Evolutionary conservation across 1,140 invertebrate species (phyloP), one percentile per base, ranked within the genome.

Genomic region (Polyergus mexicanus): DNA sequence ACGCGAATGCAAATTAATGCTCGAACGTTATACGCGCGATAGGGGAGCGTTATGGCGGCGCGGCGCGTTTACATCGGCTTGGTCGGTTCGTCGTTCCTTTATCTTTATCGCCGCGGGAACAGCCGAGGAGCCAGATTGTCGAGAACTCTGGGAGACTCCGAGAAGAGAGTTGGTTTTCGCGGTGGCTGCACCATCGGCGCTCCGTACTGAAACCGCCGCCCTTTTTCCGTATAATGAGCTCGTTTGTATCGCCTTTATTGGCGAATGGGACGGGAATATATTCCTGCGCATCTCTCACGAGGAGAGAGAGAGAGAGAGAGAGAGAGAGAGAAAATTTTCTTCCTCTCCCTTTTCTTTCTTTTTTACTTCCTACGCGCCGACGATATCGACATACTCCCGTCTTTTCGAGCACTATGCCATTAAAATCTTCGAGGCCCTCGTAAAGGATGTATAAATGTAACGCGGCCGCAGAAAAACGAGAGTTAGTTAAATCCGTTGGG

Each of bases 221-320:
- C 58, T 58, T 28, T 44, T 83, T 76, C 32, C 44, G 81, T 44
- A 88, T 88, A 88, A 88, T 84, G 71, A 88, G 72, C 87, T 81
- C 85, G 86, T 88, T 88, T 88, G 78, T 87, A 86, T 77, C 80
- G 77, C 85, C 41, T 68, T 87, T 88, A 87, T 84, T 84, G 86
- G 66, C 51, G 77, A 84, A 84, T 60, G 65, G 38, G 35, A 69
- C 35, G 28, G 44, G 63, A 51, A 28, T 72, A 72, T 81, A 81
- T 81, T 81, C 77, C 22, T 38, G 51, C 38, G n/a, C 54, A 51
- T 51, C 47, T 44, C 0, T 19, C 16, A 16, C 19, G 66, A 81
- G 47, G 47, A 51, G 47, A 51, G 28, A 22, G 78, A 65, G 28
- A 35, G 47, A 51, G 47, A 51, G 28, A 22, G 78, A 65, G 28